phyloP scores from a whole-genome alignment of 1,140 invertebrate species.

The Calephelis virginiensis region DNA sequence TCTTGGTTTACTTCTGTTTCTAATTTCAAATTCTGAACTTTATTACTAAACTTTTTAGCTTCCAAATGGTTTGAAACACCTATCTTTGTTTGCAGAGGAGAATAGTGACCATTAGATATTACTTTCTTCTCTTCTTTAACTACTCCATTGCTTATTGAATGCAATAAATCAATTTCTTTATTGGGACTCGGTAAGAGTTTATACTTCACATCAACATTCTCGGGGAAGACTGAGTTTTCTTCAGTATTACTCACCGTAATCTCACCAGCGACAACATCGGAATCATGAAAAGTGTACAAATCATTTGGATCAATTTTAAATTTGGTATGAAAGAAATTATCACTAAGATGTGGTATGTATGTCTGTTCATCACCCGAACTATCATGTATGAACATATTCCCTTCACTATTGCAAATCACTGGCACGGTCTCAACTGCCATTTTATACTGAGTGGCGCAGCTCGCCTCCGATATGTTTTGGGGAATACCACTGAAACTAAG shows the following conservation, averaged over 20 bases:
- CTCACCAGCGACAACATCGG: constrained; percentile 70
- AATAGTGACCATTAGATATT: constrained; percentile 60
- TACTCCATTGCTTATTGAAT: constrained; percentile 53
- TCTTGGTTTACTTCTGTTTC: constrained; percentile 35
- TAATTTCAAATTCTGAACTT: constrained; percentile 52
- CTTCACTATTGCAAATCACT: constrained; percentile 57
- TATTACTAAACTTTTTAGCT: constrained; percentile 50
- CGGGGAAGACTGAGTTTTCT: constrained; percentile 60
- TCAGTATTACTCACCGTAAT: constrained; percentile 71
- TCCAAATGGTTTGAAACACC: constrained; percentile 38
- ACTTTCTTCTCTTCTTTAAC: constrained; percentile 48
- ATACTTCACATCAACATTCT: constrained; percentile 52
- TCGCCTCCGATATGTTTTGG: constrained; percentile 73
- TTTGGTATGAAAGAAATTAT: constrained; percentile 69
- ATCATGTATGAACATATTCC: constrained; percentile 67
- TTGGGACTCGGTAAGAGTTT: constrained; percentile 57
- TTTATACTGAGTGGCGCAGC: constrained; percentile 70
- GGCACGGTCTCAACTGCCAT: constrained; percentile 69
- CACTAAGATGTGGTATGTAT: constrained; percentile 67
- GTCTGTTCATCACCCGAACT: constrained; percentile 63
- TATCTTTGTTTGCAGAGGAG: constrained; percentile 30
- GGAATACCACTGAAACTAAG: constrained; percentile 75
- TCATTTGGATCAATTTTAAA: constrained; percentile 75
- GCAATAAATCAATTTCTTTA: constrained; percentile 51
- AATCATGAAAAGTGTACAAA: constrained; percentile 71